Evolutionary conservation across 2,113 vertebrate genomes (phyloP), one percentile per base, ranked within the genome.

Genomic region (Gadus chalcogrammus): DNA sequence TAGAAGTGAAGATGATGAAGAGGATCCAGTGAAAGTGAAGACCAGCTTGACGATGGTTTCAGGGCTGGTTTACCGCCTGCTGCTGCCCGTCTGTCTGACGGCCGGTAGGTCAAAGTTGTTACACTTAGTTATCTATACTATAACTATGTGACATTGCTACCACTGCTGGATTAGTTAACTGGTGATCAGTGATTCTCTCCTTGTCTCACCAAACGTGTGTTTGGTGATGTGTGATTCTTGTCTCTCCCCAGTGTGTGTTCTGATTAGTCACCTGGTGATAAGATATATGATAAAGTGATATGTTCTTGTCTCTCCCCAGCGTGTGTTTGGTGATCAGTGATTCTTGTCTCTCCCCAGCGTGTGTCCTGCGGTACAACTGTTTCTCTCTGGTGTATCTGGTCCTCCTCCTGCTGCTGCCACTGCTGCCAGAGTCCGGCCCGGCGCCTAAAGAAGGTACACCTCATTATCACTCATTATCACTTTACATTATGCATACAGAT

Each of bases 371-470:
- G 31, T 65, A 42, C 35, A 65, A 18, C 35, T 15, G 31, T 12
- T 65, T 65, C 31, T 42, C 63, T 18, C 35, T 65, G 63, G 28
- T 65, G 28, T 65, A 65, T 35, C 63, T 65, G 17, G 5, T 65
- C 31, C 6, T 42, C 11, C 63, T 65, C 2, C 35, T 65, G 63
- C 31, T 65, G 31, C 63, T 65, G 7, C 63, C 63, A 3, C 35
- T 65, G 63, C 24, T 42, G 3, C 42, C 31, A 27, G 13, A 35
- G 38, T 1, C 31, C 63, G 15, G 15, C 24, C 61, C 24, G 2
- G 12, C 13, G 11, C 5, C 22, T 15, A 15, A 24, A 0, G 7
- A 58, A 62, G 61, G 61, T 62, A 62, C 11, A 13, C 12, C 16
- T 55, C 53, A 55, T 55, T 55, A 15, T 55, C 53, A 3, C 16